phyloP scores from a whole-genome alignment of 2,797 vertebrate species.

The Sebastes ruberrimus region DNA sequence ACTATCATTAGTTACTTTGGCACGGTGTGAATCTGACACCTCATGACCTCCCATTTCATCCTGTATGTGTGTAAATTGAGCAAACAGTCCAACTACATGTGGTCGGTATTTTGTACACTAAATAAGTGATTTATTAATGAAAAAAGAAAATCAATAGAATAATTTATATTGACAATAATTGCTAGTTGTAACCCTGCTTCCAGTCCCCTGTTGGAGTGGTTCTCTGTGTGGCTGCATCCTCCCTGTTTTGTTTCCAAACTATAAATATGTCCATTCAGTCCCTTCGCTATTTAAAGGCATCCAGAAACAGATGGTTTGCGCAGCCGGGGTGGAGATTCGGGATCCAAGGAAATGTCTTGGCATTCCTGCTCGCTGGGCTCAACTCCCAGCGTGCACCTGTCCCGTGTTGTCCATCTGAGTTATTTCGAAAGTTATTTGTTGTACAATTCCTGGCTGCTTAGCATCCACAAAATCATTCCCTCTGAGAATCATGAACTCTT shows the following conservation, averaged over 20 bases:
- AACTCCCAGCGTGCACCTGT: slow-evolving; percentile 68
- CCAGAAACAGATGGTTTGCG: slow-evolving; percentile 71
- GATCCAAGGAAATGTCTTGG: slow-evolving; percentile 59
- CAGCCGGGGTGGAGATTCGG: slow-evolving; percentile 54
- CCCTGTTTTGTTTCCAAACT: slow-evolving; percentile 59
- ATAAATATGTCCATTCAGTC: slow-evolving; percentile 67
- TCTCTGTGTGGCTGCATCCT: slow-evolving; percentile 18
- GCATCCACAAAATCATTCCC: slow-evolving; percentile 3
- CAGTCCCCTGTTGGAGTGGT: not conserved
- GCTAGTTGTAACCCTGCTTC: not conserved
- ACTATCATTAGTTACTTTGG: no score
- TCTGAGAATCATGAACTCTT: not conserved
- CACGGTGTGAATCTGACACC: no score
- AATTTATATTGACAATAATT: not conserved
- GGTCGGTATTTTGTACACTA: not conserved
- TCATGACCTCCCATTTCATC: not conserved
- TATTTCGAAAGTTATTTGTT: slow-evolving; percentile 36
- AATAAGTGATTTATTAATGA: not conserved
- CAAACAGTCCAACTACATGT: not conserved
- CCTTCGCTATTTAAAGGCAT: slow-evolving; percentile 58
- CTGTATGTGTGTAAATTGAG: not conserved
- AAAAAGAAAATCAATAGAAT: not conserved
- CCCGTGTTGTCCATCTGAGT: slow-evolving; percentile 24
- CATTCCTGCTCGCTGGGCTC: slow-evolving; percentile 58
- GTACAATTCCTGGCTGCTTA: slow-evolving; percentile 26